A percentile compares a stretch with the other conserved stretches of the same genome.
Evolutionary conservation across 2,888 invertebrate species (phyloP).

Genomic region (Lasioglossum morio): DNA sequence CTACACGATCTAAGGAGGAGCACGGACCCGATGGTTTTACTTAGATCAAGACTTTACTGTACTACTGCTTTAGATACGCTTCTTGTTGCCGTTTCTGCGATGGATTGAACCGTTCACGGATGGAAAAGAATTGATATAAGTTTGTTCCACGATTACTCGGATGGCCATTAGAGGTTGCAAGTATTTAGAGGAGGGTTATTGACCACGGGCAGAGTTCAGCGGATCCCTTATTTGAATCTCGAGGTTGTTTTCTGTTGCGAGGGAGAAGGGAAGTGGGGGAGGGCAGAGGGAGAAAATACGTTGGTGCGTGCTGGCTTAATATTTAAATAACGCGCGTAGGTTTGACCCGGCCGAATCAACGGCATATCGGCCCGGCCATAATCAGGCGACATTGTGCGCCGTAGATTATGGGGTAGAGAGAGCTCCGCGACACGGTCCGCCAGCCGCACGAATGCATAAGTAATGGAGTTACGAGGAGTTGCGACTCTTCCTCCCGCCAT

Average conservation of each 20-base stretch:
- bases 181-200: slow-evolving; percentile 30
- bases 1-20: too few species aligned
- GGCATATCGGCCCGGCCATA: slow-evolving; percentile 73
- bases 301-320: slow-evolving; percentile 64
- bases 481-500: slow-evolving; percentile 46
- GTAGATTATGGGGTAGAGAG: slow-evolving; percentile 79
- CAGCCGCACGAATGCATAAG: slow-evolving; percentile 78
- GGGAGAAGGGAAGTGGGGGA: slow-evolving; percentile 10
- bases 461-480: slow-evolving; percentile 71
- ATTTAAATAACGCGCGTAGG: slow-evolving; percentile 81
- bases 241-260: slow-evolving; percentile 32
- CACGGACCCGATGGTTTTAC: too few species aligned
- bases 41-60: too few species aligned
- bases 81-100: too few species aligned
- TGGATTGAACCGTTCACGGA: too few species aligned
- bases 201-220: slow-evolving; percentile 51
- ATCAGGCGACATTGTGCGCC: slow-evolving; percentile 79
- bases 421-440: slow-evolving; percentile 56
- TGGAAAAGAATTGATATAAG: background rate
- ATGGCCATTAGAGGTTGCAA: background rate
- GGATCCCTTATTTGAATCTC: slow-evolving; percentile 41
- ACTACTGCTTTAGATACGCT: too few species aligned
- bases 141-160: background rate
- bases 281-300: background rate
- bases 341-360: slow-evolving; percentile 73